A percentile compares a stretch with the other conserved stretches of the same genome.
These are phyloP conservation scores for Temnothorax ravouxi DNA, from an alignment of 2,888 invertebrate genomes.

Conservation along the genomic window DNA sequence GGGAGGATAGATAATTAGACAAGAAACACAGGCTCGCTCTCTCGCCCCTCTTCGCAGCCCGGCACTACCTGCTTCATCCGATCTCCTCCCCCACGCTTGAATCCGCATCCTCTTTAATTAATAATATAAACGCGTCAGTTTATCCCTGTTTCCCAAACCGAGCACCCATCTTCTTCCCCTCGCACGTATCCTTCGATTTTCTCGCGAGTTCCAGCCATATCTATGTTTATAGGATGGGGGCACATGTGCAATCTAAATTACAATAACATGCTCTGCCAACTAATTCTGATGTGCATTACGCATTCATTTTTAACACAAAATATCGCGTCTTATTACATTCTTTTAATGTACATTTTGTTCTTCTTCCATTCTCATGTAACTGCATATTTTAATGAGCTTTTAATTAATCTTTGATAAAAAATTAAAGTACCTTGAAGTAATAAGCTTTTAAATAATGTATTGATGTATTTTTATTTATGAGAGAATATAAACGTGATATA, in stretches of 20 bases:
- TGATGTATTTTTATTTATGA: slow-evolving; percentile 2
- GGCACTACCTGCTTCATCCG: slow-evolving; percentile 34
- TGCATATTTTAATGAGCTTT: not conserved
- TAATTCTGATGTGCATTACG: not conserved
- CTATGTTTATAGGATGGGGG: not conserved
- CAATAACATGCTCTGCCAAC: not conserved
- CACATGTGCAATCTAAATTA: not conserved
- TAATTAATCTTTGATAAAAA: not conserved
- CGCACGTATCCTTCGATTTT: slow-evolving; percentile 24
- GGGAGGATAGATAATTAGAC: slow-evolving; percentile 83
- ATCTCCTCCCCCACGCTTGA: slow-evolving; percentile 59
- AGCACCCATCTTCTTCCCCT: slow-evolving; percentile 36
- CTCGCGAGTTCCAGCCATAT: not conserved
- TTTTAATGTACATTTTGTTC: not conserved
- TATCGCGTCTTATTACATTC: not conserved
- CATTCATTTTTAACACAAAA: not conserved
- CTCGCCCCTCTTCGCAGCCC: slow-evolving; percentile 47
- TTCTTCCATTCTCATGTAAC: not conserved
- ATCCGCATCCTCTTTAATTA: slow-evolving; percentile 83
- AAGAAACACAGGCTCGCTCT: slow-evolving; percentile 80
- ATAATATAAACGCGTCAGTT: slow-evolving; percentile 82
- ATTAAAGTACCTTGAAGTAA: not conserved
- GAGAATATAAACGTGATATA: not conserved
- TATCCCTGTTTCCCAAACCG: slow-evolving; percentile 78
- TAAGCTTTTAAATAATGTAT: not conserved